phyloP scores from a whole-genome alignment of 2,888 invertebrate species.

The Trissoscelio sp. region DNA sequence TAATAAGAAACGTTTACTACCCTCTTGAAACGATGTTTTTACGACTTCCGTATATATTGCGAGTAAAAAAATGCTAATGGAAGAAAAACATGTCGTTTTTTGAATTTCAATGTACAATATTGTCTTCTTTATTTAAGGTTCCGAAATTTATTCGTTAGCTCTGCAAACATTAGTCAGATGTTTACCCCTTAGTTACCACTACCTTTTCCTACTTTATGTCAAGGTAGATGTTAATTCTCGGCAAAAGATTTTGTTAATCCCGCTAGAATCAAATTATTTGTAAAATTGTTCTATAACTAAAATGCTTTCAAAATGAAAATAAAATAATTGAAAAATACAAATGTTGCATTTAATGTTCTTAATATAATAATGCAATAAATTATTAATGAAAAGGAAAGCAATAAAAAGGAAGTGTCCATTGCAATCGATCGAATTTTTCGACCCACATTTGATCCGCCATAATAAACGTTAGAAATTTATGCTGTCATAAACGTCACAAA shows the following conservation, averaged over 20 bases:
- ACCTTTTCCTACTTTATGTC: too few species aligned
- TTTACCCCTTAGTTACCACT: too few species aligned
- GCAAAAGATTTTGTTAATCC: too few species aligned
- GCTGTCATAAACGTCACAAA: constrained; percentile 49
- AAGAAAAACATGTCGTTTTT: constrained; percentile 66
- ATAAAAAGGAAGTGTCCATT: constrained; percentile 32
- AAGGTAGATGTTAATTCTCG: too few species aligned
- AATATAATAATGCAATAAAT: constrained; percentile 45
- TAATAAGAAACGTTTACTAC: constrained; percentile 68
- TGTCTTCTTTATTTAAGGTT: constrained; percentile 54
- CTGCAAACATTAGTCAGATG: constrained; percentile 54
- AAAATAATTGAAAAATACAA: too few species aligned
- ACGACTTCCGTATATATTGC: constrained; percentile 64
- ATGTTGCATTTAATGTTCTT: too few species aligned
- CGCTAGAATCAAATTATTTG: too few species aligned
- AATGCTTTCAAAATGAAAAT: too few species aligned
- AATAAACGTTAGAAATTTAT: constrained; percentile 51
- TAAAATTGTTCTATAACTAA: background rate
- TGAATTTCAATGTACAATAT: constrained; percentile 58
- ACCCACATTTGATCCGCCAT: constrained; percentile 35
- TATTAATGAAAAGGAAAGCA: constrained; percentile 46
- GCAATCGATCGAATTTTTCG: constrained; percentile 38
- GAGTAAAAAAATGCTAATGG: constrained; percentile 66
- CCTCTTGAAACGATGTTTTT: constrained; percentile 65
- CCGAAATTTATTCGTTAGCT: constrained; percentile 59